These are phyloP conservation scores for Antedon mediterranea DNA, from an alignment of 53 echinoderm and acorn worm species.

Conservation along the genomic window DNA sequence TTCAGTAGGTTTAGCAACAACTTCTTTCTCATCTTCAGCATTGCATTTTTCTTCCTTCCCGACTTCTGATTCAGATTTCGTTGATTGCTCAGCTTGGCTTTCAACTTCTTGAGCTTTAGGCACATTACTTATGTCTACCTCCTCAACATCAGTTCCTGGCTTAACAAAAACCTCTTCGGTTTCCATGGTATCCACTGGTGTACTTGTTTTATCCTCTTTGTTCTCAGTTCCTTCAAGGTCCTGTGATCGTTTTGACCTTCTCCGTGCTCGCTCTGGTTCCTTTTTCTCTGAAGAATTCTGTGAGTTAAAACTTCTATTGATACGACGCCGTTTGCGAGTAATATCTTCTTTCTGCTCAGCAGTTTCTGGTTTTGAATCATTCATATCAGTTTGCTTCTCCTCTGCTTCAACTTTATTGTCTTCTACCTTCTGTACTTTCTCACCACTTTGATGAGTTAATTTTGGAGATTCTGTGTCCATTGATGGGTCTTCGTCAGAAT, in stretches of 20 bases:
- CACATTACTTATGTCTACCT: not conserved
- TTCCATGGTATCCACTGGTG: not conserved
- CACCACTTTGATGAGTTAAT: not conserved
- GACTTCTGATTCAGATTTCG: not conserved
- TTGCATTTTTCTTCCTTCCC: not conserved
- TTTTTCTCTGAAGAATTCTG: not conserved
- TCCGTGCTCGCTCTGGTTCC: not conserved
- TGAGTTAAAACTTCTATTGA: not conserved
- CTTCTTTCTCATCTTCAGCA: not conserved
- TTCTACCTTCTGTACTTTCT: constrained; percentile 7
- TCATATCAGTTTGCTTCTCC: constrained; percentile 2
- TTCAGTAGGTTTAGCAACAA: not conserved
- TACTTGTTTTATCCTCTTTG: not conserved
- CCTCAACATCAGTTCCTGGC: too few species aligned
- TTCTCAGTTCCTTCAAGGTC: not conserved
- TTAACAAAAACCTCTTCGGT: not conserved
- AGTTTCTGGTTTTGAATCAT: constrained; percentile 1
- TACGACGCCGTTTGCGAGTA: not conserved
- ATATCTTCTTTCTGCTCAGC: not conserved
- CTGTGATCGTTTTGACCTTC: not conserved
- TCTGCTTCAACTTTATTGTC: not conserved
- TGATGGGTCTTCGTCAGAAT: constrained; percentile 23
- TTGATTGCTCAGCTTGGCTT: not conserved
- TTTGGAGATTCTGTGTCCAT: not conserved
- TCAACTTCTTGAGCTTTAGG: not conserved